phyloP scores from a whole-genome alignment of 1,140 invertebrate species.

The Nephila pilipes region DNA sequence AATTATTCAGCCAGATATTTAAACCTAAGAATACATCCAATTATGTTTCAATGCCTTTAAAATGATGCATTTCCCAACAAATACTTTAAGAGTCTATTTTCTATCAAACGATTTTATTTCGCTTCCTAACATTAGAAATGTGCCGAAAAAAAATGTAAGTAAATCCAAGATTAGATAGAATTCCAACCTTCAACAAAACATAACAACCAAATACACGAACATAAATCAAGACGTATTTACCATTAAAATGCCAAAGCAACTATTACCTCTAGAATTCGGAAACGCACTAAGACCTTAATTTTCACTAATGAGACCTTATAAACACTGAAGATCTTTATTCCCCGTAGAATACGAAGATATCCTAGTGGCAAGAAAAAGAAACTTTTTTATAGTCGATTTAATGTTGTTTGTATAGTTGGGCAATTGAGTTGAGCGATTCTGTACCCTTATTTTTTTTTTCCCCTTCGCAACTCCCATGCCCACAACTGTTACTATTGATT shows the following conservation, averaged over 20 bases:
- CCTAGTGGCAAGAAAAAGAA: conserved; percentile 15
- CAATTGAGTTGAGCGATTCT: conserved; percentile 62
- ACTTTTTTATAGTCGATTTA: conserved; percentile 72
- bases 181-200: neutral
- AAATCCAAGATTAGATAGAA: neutral
- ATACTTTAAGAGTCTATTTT: neutral
- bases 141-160: neutral
- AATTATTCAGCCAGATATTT: too few species aligned
- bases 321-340: conserved; percentile 45
- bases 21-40: too few species aligned
- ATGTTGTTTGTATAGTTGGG: conserved; percentile 75
- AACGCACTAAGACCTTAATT: conserved; percentile 64
- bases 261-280: conserved; percentile 45
- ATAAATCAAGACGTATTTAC: conserved; percentile 48
- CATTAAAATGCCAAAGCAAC: conserved; percentile 48
- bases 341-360: neutral
- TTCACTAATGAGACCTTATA: conserved; percentile 66
- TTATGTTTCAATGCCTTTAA: neutral
- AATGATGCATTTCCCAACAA: neutral
- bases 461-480: neutral
- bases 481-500: conserved; percentile 63
- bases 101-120: neutral
- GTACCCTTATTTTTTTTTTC: neutral
- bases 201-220: neutral
- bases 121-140: neutral